Base-by-base conservation (phyloP, 2,113 vertebrate species). In the Psittacara wagleri region DNA sequence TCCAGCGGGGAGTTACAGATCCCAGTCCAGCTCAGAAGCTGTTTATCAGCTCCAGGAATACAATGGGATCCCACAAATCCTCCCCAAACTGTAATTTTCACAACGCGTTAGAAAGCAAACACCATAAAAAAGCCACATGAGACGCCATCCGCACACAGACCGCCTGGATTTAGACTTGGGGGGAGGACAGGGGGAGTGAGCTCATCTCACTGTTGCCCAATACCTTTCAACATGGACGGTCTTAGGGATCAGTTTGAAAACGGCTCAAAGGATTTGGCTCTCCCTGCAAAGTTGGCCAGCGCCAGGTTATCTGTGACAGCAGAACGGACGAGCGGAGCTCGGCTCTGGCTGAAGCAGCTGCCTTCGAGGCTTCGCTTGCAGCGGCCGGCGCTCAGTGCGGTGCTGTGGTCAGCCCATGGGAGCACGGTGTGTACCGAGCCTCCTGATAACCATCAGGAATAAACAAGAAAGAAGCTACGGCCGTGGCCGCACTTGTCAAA, bases 41-140 rank as follows among this genome's bases (percentile, higher is more conserved):
- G 76, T 31, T 80, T 85, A 94, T 83, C 83, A 74, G 95, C 86
- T 83, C 76, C 49, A 7, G 25, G 70, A 93, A 93, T 83, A 86
- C 88, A 92, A 90, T 14, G 33, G 78, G 75, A 85, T 76, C 67
- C 67, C 88, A 83, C 88, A 83, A 90, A 93, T 88, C 92, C 88
- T 90, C 83, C 84, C 83, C 15, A 59, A 91, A 77, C 4, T 61
- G 72, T 48, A 46, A 88, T 77, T 92, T 83, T 81, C 94, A 86
- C 80, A 81, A 68, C 5, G 9, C 83, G 83, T 90, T 86, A 84
- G 91, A 87, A 72, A 79, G 86, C 77, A 92, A 95, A 89, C 62
- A 43, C 78, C 46, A 68, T 84, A 76, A 91, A 95, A 91, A 89
- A 92, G 69, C 86, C 95, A 84, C 77, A 39, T n/a, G 81, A 94